phyloP scores from a whole-genome alignment of 2,888 invertebrate species.

The Alcis repandata region DNA sequence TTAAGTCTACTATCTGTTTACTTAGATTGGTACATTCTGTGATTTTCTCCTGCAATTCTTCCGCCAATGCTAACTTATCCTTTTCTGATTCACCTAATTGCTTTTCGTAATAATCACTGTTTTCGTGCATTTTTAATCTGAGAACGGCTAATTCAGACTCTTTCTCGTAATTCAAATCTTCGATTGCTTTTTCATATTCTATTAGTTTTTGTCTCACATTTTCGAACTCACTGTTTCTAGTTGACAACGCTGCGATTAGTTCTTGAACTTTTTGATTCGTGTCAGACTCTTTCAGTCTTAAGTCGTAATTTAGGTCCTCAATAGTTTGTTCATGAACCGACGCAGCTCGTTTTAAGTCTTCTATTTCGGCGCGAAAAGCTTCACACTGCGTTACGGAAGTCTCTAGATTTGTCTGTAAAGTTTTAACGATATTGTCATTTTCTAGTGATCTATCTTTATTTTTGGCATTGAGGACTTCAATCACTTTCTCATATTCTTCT shows the following conservation, averaged over 20 bases:
- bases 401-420: constrained; percentile 64
- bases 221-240: constrained; percentile 79
- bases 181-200: constrained; percentile 76
- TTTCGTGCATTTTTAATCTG: constrained; percentile 84
- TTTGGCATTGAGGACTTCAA: constrained; percentile 65
- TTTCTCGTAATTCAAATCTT: constrained; percentile 83
- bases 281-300: constrained; percentile 74
- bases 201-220: constrained; percentile 72
- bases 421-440: constrained; percentile 60
- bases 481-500: constrained; percentile 78
- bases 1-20: constrained; percentile 84
- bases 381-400: constrained; percentile 60
- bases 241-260: constrained; percentile 64
- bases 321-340: constrained; percentile 60
- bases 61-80: constrained; percentile 65
- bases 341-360: constrained; percentile 35
- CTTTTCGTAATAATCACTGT: constrained; percentile 67
- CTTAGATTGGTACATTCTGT: constrained; percentile 81
- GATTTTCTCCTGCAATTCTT: constrained; percentile 76
- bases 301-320: constrained; percentile 63
- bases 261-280: constrained; percentile 77
- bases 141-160: constrained; percentile 84
- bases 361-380: constrained; percentile 52
- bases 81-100: constrained; percentile 60
- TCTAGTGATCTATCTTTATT: constrained; percentile 56